Evolutionary conservation across 2,888 invertebrate genomes (phyloP), one percentile per base, ranked within the genome.

Genomic region (Aspidiotus rigidus): DNA sequence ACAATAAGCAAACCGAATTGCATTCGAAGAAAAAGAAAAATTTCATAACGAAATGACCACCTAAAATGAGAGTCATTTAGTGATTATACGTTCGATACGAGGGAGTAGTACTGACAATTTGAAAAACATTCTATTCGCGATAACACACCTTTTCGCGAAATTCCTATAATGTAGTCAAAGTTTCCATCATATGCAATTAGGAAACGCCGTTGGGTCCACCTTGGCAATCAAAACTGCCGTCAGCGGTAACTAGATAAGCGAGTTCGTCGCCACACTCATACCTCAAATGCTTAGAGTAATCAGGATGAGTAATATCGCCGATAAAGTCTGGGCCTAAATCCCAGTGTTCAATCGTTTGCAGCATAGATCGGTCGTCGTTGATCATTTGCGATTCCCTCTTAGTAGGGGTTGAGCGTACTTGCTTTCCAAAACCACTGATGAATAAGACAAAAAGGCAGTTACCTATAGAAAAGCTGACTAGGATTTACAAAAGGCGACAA

Each of bases 171-270:
- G 71, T 71, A 5, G 64, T 69, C 60, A 72, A 67, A 0, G 69
- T 63, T 81, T 97, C 96, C 76, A 91, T 90, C 75, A 86, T 88
- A 75, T 93, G 89, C 10, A 97, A 81, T 6, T 84, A 83, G 7
- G 87, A 84, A 0, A 95, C 92, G 1, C 84, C 89, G 49, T 86
- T 90, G 0, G 96, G 96, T 75, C 85, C 83, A 67, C 84, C 83
- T 72, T 88, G 85, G 76, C 96, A 97, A 77, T 95, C 89, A 42
- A 95, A 85, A 74, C 95, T 94, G 1, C 97, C 97, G 81, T 97
- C 97, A 0, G 94, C 94, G 7, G 96, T 96, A 49, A 96, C 85
- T 83, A 88, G 75, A 44, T 72, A 72, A 16, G 61, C 60, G 60
- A 57, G 63, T 1, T n/a, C 1, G 1, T 44, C 17, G 16, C 59